Percentiles rank a stretch among this genome's conserved stretches.
Conservation (phyloP, 2,888 invertebrate genomes). For the Pachliopta kotzebuea region DNA sequence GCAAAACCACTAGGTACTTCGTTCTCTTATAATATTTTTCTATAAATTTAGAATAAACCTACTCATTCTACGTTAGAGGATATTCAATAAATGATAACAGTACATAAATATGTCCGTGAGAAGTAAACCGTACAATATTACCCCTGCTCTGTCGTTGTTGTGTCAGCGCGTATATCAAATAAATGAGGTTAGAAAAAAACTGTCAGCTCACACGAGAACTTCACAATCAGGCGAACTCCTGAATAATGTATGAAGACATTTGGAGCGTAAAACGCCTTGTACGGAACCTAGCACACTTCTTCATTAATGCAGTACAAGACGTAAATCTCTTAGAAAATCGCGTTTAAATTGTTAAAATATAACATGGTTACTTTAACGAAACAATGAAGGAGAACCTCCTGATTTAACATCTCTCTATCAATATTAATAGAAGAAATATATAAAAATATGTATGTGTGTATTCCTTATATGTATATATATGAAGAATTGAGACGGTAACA, state of each 20-base stretch:
- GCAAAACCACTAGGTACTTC: too few species aligned
- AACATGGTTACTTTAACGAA: too few species aligned
- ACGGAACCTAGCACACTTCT: not conserved
- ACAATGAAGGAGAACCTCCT: too few species aligned
- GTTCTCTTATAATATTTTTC: too few species aligned
- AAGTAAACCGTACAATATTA: not conserved
- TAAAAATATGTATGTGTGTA: too few species aligned
- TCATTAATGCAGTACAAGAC: slow-evolving; percentile 8
- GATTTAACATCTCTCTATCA: too few species aligned
- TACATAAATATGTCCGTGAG: not conserved
- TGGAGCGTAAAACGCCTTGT: not conserved
- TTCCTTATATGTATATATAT: too few species aligned
- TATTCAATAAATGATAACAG: not conserved
- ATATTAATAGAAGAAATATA: too few species aligned
- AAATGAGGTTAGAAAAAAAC: slow-evolving; percentile 6
- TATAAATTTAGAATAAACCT: not conserved
- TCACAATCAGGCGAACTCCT: slow-evolving; percentile 6
- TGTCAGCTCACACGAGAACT: slow-evolving; percentile 5
- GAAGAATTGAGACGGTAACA: too few species aligned
- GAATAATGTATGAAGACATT: slow-evolving; percentile 12
- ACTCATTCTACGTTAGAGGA: not conserved
- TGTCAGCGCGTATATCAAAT: slow-evolving; percentile 9
- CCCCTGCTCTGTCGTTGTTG: not conserved
- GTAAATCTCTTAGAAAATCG: slow-evolving; percentile 1
- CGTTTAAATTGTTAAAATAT: not conserved